Percentiles rank a stretch among this genome's conserved stretches.
Conservation (phyloP, 2,113 vertebrate genomes). For the human (Homo sapiens) region DNA sequence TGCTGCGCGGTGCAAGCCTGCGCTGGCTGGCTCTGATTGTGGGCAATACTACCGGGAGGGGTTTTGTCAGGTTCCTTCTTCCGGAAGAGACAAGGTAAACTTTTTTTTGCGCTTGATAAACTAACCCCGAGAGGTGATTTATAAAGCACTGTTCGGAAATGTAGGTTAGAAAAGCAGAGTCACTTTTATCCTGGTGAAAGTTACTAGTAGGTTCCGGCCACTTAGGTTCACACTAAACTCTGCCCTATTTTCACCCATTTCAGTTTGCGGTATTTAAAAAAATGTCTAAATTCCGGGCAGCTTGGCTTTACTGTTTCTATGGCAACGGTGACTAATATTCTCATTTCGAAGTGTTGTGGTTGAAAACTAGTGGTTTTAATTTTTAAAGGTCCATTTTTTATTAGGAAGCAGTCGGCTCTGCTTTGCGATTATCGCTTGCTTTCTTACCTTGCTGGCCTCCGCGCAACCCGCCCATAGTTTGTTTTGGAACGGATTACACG, state of each 20-base stretch:
- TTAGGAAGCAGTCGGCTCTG: not conserved
- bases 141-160: not conserved
- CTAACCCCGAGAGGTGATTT: not conserved
- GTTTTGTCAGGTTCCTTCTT: not conserved
- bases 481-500: not conserved
- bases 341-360: conserved; percentile 16
- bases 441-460: not conserved
- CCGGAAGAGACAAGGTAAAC: conserved; percentile 4
- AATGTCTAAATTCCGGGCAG: not conserved
- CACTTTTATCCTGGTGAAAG: not conserved
- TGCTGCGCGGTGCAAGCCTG: not conserved
- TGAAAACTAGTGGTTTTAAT: conserved; percentile 43
- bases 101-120: conserved; percentile 3
- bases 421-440: not conserved
- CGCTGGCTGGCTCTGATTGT: not conserved
- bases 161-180: not conserved
- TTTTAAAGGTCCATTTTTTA: conserved; percentile 30
- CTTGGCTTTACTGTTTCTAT: conserved; percentile 45
- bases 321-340: conserved; percentile 1
- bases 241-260: conserved; percentile 9
- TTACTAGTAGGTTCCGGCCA: not conserved
- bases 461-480: not conserved
- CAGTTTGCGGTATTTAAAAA: not conserved
- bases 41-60: not conserved
- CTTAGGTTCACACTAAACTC: conserved; percentile 5